Base-by-base conservation (phyloP, 2,113 vertebrate species). In the Ciconia stormi region DNA sequence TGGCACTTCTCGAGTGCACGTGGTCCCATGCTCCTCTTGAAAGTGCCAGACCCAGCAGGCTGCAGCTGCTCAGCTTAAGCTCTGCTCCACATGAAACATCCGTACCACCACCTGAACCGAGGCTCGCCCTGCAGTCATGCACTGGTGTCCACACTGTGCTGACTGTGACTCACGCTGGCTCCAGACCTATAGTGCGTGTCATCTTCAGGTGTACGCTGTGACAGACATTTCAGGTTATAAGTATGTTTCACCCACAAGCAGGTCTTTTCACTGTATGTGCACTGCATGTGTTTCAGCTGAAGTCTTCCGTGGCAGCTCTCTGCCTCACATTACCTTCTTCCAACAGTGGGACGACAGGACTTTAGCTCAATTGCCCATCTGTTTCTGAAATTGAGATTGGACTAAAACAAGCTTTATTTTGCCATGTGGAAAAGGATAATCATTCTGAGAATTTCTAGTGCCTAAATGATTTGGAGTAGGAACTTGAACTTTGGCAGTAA, bases 111-210 rank as follows among this genome's bases (percentile, higher is more conserved):
- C 26, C 26, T 4, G 5, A 36, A 29, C 8, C 1, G 16, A 52
- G 76, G 42, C 36, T 3, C 8, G 5, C 36, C 20, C 34, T 69
- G 53, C 21, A 34, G 22, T 27, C 17, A 2, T 0, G 1, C 0
- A 0, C 36, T 29, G 1, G 1, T 27, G 42, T 46, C 36, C 70
- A 18, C 16, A 2, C 25, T n/a, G 17, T 8, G 15, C 20, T 36
- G 36, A 1, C 29, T 36, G 52, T 42, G 58, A 34, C 25, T n/a
- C 18, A 12, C 3, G 2, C 42, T 63, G 49, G 21, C 71, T 62
- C 53, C 66, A 58, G 62, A 56, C 9, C 15, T 32, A 25, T 6
- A 62, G 13, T 7, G 4, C 34, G 3, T 19, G 16, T 32, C 22
- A 50, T 18, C 26, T 62, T 77, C 8, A 7, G 53, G 34, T 34